Evolutionary conservation across 2,888 invertebrate species (phyloP).

Genomic region (Dynastes tityus): DNA sequence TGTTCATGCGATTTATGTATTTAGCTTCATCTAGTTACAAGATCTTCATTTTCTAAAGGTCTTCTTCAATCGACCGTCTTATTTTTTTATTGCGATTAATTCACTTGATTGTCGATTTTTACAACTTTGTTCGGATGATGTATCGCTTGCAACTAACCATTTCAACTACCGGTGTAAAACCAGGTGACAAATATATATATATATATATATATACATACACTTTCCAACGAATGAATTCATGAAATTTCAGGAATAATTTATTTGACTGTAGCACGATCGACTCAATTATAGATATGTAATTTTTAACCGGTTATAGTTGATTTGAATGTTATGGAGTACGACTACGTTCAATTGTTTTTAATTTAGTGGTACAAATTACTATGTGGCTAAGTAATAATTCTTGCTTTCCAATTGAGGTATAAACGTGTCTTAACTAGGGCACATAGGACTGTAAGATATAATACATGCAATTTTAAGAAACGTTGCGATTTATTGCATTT

Average conservation of each 20-base stretch:
- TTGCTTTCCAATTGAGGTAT: not conserved
- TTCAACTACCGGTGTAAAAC: constrained; percentile 9
- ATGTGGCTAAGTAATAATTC: not conserved
- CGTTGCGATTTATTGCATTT: too few species aligned
- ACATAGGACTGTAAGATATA: not conserved
- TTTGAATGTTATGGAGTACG: not conserved
- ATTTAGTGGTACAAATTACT: constrained; percentile 2
- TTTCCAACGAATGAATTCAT: not conserved
- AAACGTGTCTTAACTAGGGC: not conserved
- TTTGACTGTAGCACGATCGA: not conserved
- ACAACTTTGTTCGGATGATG: not conserved
- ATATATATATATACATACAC: not conserved
- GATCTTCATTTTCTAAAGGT: constrained; percentile 14
- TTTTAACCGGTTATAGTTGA: not conserved
- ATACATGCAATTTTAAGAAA: too few species aligned
- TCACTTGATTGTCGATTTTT: constrained; percentile 10
- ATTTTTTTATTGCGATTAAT: constrained; percentile 36
- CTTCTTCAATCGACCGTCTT: constrained; percentile 12
- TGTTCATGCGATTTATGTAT: constrained; percentile 14
- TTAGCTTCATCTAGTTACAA: constrained; percentile 19
- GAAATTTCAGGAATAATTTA: constrained; percentile 7
- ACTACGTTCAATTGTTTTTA: constrained; percentile 1
- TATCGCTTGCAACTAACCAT: not conserved
- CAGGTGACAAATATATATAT: constrained; percentile 2
- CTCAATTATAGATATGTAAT: constrained; percentile 14